phyloP scores from a whole-genome alignment of 2,113 vertebrate species.

The Gallinago paraguaiae region DNA sequence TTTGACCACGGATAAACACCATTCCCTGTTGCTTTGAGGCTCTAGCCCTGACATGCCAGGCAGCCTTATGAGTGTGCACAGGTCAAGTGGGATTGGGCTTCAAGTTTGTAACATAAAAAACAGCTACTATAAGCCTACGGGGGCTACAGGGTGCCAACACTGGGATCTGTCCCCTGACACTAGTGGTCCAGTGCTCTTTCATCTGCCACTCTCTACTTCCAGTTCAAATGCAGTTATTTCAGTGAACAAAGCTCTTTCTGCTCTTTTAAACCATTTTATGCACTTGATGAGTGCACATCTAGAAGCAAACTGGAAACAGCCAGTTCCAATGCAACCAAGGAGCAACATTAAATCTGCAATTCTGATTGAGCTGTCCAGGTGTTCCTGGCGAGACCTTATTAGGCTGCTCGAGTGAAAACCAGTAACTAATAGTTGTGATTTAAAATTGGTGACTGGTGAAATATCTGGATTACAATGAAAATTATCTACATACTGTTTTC shows the following conservation, averaged over 20 bases:
- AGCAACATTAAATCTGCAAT: background rate
- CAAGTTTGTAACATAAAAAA: background rate
- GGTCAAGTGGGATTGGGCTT: background rate
- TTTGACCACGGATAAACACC: background rate
- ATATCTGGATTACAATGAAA: background rate
- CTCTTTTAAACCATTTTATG: background rate
- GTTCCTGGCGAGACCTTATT: background rate
- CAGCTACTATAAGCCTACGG: background rate
- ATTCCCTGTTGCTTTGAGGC: fast-evolving
- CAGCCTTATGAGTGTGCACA: background rate
- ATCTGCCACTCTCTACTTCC: background rate
- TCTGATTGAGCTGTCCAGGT: background rate
- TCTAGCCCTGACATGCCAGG: background rate
- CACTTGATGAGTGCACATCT: background rate
- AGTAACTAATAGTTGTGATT: background rate
- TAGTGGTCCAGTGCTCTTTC: background rate
- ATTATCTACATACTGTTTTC: background rate
- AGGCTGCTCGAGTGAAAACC: background rate
- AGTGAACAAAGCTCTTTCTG: background rate
- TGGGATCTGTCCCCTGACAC: background rate
- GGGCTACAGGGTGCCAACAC: background rate
- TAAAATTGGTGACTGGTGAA: background rate
- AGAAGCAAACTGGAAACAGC: background rate
- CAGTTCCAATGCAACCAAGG: background rate
- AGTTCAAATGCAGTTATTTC: background rate